Percentiles rank a stretch among this genome's conserved stretches.
These are phyloP conservation scores for Aleadryas rufinucha DNA, from an alignment of 2,113 vertebrate genomes.

Conservation along the genomic window DNA sequence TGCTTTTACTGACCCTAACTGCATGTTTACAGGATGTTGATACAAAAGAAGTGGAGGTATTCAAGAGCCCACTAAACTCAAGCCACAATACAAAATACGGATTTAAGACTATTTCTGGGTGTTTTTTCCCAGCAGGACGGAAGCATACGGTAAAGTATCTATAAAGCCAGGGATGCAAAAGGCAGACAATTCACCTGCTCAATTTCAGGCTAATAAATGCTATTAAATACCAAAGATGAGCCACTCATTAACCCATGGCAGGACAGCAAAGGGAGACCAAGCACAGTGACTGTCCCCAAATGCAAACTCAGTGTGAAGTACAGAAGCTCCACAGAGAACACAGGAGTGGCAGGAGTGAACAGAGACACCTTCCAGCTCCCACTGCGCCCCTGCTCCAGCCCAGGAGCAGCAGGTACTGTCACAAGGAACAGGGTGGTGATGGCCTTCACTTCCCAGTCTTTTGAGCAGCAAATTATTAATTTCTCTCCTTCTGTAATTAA, in stretches of 20 bases:
- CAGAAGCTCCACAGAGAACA: background rate
- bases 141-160: background rate
- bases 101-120: background rate
- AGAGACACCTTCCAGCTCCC: background rate
- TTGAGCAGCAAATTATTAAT: background rate
- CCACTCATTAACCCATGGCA: background rate
- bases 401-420: fast-evolving
- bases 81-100: background rate
- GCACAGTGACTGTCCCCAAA: background rate
- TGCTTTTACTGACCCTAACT: background rate
- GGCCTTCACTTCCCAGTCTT: background rate
- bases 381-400: background rate
- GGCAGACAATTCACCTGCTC: background rate
- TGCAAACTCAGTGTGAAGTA: background rate
- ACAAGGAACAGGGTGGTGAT: background rate
- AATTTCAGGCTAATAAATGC: background rate
- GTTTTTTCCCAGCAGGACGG: background rate
- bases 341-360: background rate
- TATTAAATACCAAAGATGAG: background rate
- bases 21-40: background rate
- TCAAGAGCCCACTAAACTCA: background rate
- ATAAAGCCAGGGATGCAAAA: background rate
- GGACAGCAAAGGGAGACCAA: background rate
- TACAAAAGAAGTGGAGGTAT: background rate
- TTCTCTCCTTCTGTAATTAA: background rate